Conservation (phyloP, 1,140 invertebrate species). For the Branchinecta lindahli region DNA sequence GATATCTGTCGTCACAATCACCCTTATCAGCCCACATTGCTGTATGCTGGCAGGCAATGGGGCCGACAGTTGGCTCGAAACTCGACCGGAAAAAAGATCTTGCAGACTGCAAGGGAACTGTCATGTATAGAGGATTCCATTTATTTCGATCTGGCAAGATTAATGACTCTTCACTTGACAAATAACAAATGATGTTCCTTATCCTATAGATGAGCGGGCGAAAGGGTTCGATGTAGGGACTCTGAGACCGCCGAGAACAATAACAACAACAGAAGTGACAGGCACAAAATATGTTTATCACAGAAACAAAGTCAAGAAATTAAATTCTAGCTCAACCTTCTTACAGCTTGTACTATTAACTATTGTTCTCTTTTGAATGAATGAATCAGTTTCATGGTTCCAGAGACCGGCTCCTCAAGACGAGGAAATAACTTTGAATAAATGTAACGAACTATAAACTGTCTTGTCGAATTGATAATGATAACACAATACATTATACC, state of each 20-base stretch:
- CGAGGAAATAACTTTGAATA: too few species aligned
- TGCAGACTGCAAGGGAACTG: slow-evolving; percentile 9
- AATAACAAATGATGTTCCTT: slow-evolving; percentile 6
- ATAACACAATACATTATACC: too few species aligned
- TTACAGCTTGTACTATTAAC: too few species aligned
- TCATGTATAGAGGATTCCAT: slow-evolving; percentile 11
- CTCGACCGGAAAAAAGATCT: slow-evolving; percentile 10
- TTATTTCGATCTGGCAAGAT: slow-evolving; percentile 10
- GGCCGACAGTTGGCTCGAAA: neutral
- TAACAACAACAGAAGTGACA: slow-evolving; percentile 9
- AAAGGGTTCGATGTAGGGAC: neutral
- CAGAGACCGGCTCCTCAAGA: too few species aligned
- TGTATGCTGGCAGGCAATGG: too few species aligned
- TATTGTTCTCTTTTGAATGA: too few species aligned
- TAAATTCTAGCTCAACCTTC: too few species aligned
- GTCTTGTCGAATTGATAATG: too few species aligned
- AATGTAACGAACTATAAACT: too few species aligned
- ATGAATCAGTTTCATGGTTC: too few species aligned
- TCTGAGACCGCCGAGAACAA: neutral
- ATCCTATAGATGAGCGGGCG: slow-evolving; percentile 6
- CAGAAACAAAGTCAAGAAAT: neutral
- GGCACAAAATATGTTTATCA: slow-evolving; percentile 9
- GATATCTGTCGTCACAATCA: too few species aligned
- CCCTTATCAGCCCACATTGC: too few species aligned
- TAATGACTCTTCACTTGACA: slow-evolving; percentile 3